These are phyloP conservation scores for Melipona bicolor DNA, from an alignment of 2,888 invertebrate species.

Conservation along the genomic window DNA sequence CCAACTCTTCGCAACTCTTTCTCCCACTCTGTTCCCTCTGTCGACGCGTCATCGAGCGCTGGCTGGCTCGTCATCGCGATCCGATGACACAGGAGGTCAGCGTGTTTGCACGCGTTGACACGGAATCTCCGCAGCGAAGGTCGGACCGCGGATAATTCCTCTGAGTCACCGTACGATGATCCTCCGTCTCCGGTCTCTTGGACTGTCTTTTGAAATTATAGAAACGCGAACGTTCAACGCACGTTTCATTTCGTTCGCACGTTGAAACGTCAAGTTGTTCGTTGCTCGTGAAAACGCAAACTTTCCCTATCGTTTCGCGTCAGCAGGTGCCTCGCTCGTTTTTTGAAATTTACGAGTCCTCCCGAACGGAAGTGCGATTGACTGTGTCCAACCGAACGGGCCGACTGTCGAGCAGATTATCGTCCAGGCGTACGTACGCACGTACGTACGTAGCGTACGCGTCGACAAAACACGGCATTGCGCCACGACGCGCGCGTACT, in stretches of 20 bases:
- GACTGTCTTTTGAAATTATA: too few species aligned
- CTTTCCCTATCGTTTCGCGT: too few species aligned
- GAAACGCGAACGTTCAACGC: too few species aligned
- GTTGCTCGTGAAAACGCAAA: too few species aligned
- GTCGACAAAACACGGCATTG: constrained; percentile 58
- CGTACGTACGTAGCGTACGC: not conserved
- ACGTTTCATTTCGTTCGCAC: too few species aligned
- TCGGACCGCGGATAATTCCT: constrained; percentile 26
- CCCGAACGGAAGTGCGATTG: too few species aligned
- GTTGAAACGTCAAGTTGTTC: too few species aligned
- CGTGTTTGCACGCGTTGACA: constrained; percentile 63
- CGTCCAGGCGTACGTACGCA: not conserved
- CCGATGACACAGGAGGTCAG: constrained; percentile 5
- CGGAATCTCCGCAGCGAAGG: constrained; percentile 62
- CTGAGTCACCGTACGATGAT: not conserved
- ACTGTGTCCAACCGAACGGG: not conserved
- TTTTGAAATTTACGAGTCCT: too few species aligned
- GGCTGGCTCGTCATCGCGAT: not conserved
- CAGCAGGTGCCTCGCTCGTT: too few species aligned
- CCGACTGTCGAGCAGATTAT: not conserved
- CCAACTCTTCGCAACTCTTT: constrained; percentile 48
- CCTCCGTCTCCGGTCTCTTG: not conserved
- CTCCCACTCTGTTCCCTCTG: not conserved
- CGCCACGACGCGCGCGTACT: constrained; percentile 47
- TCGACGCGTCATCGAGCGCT: not conserved